Conservation (phyloP, 2,113 vertebrate species). For the Tachuris rubrigastra region DNA sequence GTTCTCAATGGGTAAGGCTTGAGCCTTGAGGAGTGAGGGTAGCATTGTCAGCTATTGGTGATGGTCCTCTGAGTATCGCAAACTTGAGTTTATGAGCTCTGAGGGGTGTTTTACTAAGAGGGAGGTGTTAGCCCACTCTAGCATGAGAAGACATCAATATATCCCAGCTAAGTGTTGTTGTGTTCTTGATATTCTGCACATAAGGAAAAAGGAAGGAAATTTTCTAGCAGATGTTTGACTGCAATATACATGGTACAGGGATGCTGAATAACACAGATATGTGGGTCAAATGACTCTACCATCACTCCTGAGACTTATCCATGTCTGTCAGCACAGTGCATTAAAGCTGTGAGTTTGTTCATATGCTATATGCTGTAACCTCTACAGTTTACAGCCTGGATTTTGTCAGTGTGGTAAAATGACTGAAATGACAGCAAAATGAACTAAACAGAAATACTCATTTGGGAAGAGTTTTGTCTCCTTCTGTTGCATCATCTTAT, state of each 20-base stretch:
- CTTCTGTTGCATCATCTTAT: conserved; percentile 10
- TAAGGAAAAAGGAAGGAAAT: background rate
- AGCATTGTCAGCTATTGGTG: background rate
- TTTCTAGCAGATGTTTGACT: background rate
- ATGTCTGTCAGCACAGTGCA: background rate
- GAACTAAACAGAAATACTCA: conserved; percentile 4
- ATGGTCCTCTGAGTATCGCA: background rate
- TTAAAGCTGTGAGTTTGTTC: background rate
- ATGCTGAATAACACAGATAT: background rate
- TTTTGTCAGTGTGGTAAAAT: conserved; percentile 8
- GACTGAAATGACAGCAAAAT: background rate
- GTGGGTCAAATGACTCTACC: background rate
- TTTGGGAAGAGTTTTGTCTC: conserved; percentile 13
- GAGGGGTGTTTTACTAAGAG: background rate
- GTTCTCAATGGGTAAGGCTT: background rate
- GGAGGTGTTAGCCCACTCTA: background rate
- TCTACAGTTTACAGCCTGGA: background rate
- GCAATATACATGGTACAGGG: background rate
- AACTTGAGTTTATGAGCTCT: background rate
- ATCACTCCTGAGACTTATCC: background rate
- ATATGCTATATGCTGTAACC: background rate
- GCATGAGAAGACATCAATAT: background rate
- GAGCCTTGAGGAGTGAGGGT: background rate
- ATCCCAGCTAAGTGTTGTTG: background rate
- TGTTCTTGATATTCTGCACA: background rate